These are phyloP conservation scores for Proisotoma minuta DNA, from an alignment of 2,888 invertebrate genomes.

Conservation along the genomic window DNA sequence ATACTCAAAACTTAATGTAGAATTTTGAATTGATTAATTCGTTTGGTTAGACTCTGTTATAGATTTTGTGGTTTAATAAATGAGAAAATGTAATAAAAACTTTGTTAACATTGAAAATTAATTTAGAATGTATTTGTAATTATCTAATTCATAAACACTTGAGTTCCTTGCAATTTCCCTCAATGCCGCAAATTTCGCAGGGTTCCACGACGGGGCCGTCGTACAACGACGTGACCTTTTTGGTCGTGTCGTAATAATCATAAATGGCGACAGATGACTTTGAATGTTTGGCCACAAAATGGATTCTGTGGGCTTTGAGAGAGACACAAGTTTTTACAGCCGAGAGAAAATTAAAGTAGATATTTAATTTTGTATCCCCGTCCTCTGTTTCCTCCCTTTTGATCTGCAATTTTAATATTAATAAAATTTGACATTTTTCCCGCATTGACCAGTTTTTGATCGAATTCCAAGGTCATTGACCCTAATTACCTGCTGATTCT, in stretches of 20 bases:
- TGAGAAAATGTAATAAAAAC: too few relatives aligned
- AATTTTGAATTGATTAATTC: too few relatives aligned
- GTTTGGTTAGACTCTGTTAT: too few relatives aligned
- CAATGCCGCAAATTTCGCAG: constrained; percentile 14
- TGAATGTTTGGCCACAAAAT: constrained; percentile 77
- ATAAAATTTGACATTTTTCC: too few relatives aligned
- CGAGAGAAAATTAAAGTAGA: constrained; percentile 63
- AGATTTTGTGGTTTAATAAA: too few relatives aligned
- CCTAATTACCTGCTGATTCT: not conserved
- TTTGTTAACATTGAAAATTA: too few relatives aligned
- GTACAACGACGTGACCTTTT: constrained; percentile 6
- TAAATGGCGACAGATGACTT: constrained; percentile 77
- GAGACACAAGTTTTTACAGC: constrained; percentile 70
- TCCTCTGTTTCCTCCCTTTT: constrained; percentile 66
- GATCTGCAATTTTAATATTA: not conserved
- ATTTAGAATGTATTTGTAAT: too few relatives aligned
- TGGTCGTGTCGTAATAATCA: constrained; percentile 77
- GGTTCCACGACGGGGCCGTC: not conserved
- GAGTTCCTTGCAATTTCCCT: constrained; percentile 5
- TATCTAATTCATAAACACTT: constrained; percentile 2
- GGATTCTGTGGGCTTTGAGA: constrained; percentile 71
- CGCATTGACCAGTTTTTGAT: too few relatives aligned
- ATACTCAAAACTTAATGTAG: too few relatives aligned
- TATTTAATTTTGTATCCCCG: constrained; percentile 61
- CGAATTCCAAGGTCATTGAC: too few relatives aligned